Percentiles rank a stretch among this genome's conserved stretches.
Evolutionary conservation across 2,113 vertebrate genomes (phyloP).

Genomic region (Campylomormyrus tamandua): DNA sequence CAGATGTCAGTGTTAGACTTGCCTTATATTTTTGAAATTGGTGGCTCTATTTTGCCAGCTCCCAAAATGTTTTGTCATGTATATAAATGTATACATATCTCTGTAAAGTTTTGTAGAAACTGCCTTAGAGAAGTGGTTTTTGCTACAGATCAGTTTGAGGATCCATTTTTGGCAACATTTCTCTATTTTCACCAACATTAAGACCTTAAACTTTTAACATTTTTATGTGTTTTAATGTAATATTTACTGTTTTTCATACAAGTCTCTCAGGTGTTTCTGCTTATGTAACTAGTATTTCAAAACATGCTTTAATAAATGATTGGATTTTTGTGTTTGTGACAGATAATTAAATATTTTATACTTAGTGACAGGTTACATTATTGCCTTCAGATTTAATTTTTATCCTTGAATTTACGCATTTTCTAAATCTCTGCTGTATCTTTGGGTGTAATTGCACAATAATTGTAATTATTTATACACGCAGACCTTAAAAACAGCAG

Average conservation of each 20-base stretch:
- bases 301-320: conserved; percentile 18
- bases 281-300: conserved; percentile 8
- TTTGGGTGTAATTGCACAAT: not conserved
- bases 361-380: not conserved
- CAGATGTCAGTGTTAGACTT: conserved; percentile 35
- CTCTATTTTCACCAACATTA: conserved; percentile 15
- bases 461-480: not conserved
- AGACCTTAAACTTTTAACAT: not conserved
- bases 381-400: not conserved
- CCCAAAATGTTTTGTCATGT: conserved; percentile 40
- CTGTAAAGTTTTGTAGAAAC: conserved; percentile 42
- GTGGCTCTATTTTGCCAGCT: conserved; percentile 32
- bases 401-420: not conserved
- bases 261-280: conserved; percentile 20
- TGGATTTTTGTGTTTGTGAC: not conserved
- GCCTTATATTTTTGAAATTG: conserved; percentile 19
- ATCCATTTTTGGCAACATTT: conserved; percentile 14
- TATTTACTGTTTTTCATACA: not conserved
- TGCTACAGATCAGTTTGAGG: not conserved
- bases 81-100: conserved; percentile 51
- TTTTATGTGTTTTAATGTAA: conserved; percentile 16
- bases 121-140: conserved; percentile 11
- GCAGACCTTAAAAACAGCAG: not conserved
- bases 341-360: not conserved
- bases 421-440: not conserved